Evolutionary conservation across 2,888 invertebrate species (phyloP).

Genomic region (Philonicus albiceps): DNA sequence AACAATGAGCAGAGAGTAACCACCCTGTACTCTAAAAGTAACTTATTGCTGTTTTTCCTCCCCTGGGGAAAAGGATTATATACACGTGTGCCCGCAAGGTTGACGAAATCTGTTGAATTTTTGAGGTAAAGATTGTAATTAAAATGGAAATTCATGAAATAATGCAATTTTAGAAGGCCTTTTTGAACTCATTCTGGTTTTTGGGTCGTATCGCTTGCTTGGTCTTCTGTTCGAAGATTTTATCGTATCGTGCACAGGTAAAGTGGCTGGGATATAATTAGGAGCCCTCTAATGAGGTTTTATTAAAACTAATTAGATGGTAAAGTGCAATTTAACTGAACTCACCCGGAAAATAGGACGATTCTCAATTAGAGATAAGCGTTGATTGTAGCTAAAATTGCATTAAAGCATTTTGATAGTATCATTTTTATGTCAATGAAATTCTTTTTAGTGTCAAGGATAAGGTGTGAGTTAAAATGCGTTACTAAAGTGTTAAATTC

Average conservation of each 20-base stretch:
- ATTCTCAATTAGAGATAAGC: neutral
- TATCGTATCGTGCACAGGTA: neutral
- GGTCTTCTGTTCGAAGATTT: neutral
- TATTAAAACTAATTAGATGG: neutral
- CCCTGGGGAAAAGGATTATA: neutral
- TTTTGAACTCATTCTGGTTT: neutral
- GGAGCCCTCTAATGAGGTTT: neutral
- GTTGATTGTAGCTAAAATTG: neutral
- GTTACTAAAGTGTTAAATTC: neutral
- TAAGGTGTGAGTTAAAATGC: neutral
- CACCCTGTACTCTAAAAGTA: neutral
- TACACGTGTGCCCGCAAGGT: neutral
- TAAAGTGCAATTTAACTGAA: neutral
- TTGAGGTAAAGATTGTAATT: neutral
- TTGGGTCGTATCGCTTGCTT: neutral
- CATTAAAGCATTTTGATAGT: neutral
- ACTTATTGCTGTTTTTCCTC: neutral
- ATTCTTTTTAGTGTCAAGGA: neutral
- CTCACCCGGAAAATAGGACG: neutral
- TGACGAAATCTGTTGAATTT: neutral
- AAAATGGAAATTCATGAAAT: neutral
- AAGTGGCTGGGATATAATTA: neutral
- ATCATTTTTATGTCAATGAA: neutral
- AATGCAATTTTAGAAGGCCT: neutral
- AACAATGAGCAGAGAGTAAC: neutral